Base-by-base conservation (phyloP, 2,797 vertebrate species). In the Nothura maculosa region DNA sequence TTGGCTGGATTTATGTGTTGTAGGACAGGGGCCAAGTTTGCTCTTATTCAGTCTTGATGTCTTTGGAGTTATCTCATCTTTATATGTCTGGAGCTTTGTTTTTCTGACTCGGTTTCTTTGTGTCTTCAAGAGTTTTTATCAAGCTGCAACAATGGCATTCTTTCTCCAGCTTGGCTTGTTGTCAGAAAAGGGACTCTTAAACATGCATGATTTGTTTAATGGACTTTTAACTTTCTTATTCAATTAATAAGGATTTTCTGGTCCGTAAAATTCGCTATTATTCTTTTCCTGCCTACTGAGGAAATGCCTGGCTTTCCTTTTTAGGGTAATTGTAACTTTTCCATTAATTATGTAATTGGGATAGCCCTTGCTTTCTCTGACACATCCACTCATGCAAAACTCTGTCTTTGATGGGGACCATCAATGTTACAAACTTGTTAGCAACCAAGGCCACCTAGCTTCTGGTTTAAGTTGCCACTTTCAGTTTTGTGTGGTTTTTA, bases 11-110 rank as follows among this genome's bases (percentile, higher is more conserved):
- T 94, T 93, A 85, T 90, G 87, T 85, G 42, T 80, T 75, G 45
- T 50, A 69, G 92, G 86, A 83, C 11, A 81, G 62, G 6, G 91
- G 50, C 95, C 95, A 96, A 95, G 58, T 78, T 72, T 90, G 75
- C 30, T 93, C 62, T 94, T 91, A 82, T 27, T 93, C 61, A 78
- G 0, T 58, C 42, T 91, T 91, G 75, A 87, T 62, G 45, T 87
- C 54, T 92, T 90, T 78, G 92, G 78, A 91, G 72, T 14, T 0
- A 85, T 92, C 88, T 92, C 90, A 90, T 96, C 92, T 95, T 92
- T 82, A 73, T 90, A 86, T 87, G 92, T 90, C 94, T 94, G 61
- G 76, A 78, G 87, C 76, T 85, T 80, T 92, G 84, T 88, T 93
- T 93, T 93, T 73, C 90, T 94, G 90, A 85, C 73, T 80, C 78